These are phyloP conservation scores for Crypturellus undulatus DNA, from an alignment of 2,113 vertebrate genomes.

Conservation along the genomic window DNA sequence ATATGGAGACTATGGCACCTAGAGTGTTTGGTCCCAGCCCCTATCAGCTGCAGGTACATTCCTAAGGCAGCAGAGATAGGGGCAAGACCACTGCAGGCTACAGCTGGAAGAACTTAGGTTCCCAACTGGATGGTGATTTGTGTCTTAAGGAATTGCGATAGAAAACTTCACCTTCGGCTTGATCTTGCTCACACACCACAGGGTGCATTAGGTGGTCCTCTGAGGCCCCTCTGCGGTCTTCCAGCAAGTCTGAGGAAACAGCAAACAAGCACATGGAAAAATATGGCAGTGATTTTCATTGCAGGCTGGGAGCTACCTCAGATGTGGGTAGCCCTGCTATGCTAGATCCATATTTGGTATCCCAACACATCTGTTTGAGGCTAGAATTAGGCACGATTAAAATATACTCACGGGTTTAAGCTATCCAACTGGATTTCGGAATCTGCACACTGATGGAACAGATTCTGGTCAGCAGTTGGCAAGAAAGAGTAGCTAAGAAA, in stretches of 20 bases:
- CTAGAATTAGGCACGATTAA: not conserved
- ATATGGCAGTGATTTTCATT: not conserved
- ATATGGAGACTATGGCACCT: not conserved
- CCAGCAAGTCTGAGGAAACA: conserved; percentile 65
- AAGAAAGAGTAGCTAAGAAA: not conserved
- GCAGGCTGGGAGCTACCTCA: not conserved
- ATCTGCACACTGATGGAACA: not conserved
- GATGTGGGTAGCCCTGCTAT: not conserved
- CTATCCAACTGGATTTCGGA: conserved; percentile 31
- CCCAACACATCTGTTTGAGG: not conserved
- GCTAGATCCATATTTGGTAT: not conserved
- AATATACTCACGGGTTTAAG: not conserved
- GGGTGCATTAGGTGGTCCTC: conserved; percentile 40
- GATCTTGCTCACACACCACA: conserved; percentile 55
- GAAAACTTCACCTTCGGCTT: conserved; percentile 66
- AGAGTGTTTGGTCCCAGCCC: not conserved
- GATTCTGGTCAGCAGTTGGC: not conserved
- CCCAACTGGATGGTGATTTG: not conserved
- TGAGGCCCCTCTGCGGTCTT: conserved; percentile 20
- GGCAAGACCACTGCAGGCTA: not conserved
- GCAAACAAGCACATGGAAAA: conserved; percentile 23
- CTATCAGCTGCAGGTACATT: not conserved
- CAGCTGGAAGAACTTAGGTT: not conserved
- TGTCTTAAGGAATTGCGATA: not conserved
- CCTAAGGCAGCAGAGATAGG: not conserved